Evolutionary conservation across 64 coral and sea anemone species (phyloP).

Genomic region (Montipora efflorescens): DNA sequence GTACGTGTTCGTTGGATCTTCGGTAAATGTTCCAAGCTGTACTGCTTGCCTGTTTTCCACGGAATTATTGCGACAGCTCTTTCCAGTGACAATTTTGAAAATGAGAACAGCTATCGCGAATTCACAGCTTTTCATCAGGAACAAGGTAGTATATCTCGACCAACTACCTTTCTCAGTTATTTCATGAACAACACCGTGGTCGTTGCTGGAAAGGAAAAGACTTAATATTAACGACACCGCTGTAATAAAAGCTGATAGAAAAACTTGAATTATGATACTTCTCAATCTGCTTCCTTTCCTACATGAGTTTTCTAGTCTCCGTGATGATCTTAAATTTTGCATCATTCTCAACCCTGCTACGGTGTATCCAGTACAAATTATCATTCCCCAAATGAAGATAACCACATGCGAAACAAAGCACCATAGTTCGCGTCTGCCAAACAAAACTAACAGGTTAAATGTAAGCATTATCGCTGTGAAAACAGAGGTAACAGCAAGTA

Average conservation of each 20-base stretch:
- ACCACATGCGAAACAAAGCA: neutral
- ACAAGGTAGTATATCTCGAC: neutral
- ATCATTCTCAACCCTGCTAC: conserved; percentile 16
- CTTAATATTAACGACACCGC: neutral
- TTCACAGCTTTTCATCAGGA: neutral
- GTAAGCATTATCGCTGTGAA: neutral
- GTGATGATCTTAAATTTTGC: conserved; percentile 18
- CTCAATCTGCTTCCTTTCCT: neutral
- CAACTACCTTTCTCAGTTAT: neutral
- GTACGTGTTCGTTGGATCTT: neutral
- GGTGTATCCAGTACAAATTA: conserved; percentile 5
- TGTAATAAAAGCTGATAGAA: neutral
- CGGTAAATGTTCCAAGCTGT: neutral
- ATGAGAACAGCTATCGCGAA: neutral
- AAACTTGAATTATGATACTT: neutral
- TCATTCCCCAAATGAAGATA: neutral
- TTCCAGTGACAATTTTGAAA: neutral
- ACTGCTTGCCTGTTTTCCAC: neutral
- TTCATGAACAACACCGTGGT: neutral
- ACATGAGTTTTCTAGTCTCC: neutral
- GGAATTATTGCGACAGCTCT: neutral
- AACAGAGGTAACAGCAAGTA: neutral
- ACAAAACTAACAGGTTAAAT: conserved; percentile 16
- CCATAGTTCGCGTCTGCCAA: neutral
- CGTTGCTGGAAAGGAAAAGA: neutral